Evolutionary conservation across 2,797 vertebrate genomes (phyloP).

Genomic region (Eutrigla gurnardus): DNA sequence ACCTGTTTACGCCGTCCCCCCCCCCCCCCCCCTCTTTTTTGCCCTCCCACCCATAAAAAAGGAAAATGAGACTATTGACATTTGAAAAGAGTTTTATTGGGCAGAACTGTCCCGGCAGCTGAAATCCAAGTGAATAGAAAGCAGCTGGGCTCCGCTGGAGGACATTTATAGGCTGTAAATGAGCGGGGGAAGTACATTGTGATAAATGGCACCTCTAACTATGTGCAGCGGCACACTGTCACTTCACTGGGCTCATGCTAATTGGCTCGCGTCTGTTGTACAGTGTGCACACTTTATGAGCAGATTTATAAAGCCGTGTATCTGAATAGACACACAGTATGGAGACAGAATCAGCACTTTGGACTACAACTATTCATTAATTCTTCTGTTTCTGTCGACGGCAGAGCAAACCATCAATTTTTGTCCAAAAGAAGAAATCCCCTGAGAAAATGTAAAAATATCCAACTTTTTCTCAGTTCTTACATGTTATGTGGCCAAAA

Average conservation of each 20-base stretch:
- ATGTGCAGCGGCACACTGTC: slow-evolving; percentile 50
- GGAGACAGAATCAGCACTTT: neutral
- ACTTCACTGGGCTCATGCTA: slow-evolving; percentile 45
- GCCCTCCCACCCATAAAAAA: slow-evolving; percentile 43
- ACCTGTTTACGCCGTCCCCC: slow-evolving; percentile 3
- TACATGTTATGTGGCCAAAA: neutral
- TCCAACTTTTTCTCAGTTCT: neutral
- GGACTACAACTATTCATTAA: neutral
- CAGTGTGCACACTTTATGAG: slow-evolving; percentile 30
- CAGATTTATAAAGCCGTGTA: slow-evolving; percentile 18
- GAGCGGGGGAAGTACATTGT: slow-evolving; percentile 51
- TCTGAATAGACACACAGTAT: neutral
- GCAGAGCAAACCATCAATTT: neutral
- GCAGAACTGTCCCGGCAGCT: slow-evolving; percentile 42
- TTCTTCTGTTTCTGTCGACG: neutral
- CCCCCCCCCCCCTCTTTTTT: neutral
- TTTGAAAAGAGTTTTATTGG: slow-evolving; percentile 54
- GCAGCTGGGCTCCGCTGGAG: slow-evolving; percentile 31
- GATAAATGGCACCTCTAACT: slow-evolving; percentile 63
- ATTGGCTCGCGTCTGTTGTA: slow-evolving; percentile 47
- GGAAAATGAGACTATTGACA: slow-evolving; percentile 50
- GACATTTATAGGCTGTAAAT: slow-evolving; percentile 66
- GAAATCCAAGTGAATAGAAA: slow-evolving; percentile 54
- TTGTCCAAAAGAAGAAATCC: slow-evolving; percentile 6
- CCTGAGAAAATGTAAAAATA: neutral